Base-by-base conservation (phyloP, 2,797 vertebrate species). In the Halcyon leucocephala region DNA sequence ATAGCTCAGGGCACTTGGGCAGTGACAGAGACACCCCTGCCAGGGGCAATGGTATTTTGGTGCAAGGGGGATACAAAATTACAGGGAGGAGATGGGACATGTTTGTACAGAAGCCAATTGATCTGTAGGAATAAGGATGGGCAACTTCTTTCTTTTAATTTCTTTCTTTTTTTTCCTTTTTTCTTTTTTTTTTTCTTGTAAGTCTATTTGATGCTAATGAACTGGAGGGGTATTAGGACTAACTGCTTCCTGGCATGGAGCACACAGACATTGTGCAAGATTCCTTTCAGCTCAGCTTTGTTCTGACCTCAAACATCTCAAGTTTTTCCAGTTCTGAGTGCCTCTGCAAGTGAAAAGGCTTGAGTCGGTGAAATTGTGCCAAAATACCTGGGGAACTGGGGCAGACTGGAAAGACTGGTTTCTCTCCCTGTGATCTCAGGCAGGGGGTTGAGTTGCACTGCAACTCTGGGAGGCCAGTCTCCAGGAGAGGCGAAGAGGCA, bases 21-120 rank as follows among this genome's bases (percentile, higher is more conserved):
- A 79, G 44, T 42, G 92, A 96, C 96, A 72, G 67, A 88, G 84
- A 90, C 91, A 91, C 96, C 94, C 97, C 97, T 97, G 96, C 98
- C 95, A 1, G 37, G 97, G 97, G 97, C 96, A 92, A 96, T 95
- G 96, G 83, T 95, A 89, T 69, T 97, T 92, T 76, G 95, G 95
- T 97, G 95, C 94, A 73, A 74, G 90, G 94, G 96, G 97, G 67
- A 97, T 85, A 62, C 46, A 70, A 66, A 92, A 95, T 96, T 93
- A 90, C 89, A 85, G 82, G 42, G 91, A 65, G 84, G 57, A 85
- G 66, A 80, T 46, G 55, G n/a, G 49, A 58, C 69, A 70, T 61
- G 44, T 89, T 28, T 95, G 58, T 61, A 83, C 65, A 93, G 70
- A 89, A 91, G 57, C 52, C 51, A 91, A 10, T 18, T 89, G 90